Evolutionary conservation across 2,888 invertebrate genomes (phyloP).

Genomic region (Meteorus colon): DNA sequence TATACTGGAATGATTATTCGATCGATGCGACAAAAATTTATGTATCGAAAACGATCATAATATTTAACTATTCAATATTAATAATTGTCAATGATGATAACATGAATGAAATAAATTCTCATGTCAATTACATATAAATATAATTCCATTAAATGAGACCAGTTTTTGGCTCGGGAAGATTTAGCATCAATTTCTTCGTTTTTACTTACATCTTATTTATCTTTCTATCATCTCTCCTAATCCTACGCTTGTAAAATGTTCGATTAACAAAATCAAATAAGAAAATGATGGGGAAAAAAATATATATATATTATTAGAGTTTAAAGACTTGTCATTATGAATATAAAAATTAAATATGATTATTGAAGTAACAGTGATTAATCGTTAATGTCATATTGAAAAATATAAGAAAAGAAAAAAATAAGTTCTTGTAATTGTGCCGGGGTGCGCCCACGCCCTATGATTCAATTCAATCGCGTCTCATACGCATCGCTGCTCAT

Average conservation of each 20-base stretch:
- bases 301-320: background rate
- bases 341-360: conserved; percentile 23
- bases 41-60: background rate
- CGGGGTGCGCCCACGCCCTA: background rate
- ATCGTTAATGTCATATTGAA: background rate
- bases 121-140: background rate
- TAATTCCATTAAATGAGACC: background rate
- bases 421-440: conserved; percentile 3
- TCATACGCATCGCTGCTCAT: background rate
- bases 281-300: background rate
- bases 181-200: background rate
- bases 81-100: background rate
- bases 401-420: conserved; percentile 20
- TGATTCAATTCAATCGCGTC: background rate
- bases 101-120: background rate
- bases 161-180: conserved; percentile 20
- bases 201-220: background rate
- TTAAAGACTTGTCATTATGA: background rate
- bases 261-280: background rate
- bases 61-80: background rate
- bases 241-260: background rate
- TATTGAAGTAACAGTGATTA: background rate
- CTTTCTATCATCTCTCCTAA: background rate
- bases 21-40: background rate
- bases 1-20: conserved; percentile 11